Percentiles rank a stretch among this genome's conserved stretches.
Evolutionary conservation across 2,113 vertebrate genomes (phyloP).

Genomic region (Hippocampus barbouri): DNA sequence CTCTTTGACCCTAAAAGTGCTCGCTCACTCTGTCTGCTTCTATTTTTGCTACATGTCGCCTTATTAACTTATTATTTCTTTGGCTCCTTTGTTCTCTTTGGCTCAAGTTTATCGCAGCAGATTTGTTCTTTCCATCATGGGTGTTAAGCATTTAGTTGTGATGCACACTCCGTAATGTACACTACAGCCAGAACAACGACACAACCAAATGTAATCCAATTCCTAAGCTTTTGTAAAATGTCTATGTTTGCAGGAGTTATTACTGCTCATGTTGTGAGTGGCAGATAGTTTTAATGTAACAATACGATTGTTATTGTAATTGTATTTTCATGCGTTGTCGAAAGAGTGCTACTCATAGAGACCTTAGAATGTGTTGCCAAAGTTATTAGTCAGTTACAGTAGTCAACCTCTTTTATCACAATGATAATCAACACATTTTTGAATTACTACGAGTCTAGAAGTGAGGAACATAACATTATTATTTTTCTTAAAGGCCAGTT

Average conservation of each 20-base stretch:
- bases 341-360: too few species aligned
- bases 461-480: neutral
- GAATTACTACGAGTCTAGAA: neutral
- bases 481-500: neutral
- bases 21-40: conserved; percentile 40
- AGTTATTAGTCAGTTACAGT: too few species aligned
- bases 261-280: neutral
- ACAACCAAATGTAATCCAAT: neutral
- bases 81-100: neutral
- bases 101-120: neutral
- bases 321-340: too few species aligned
- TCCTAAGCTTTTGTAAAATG: neutral
- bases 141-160: neutral
- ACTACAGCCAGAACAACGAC: neutral
- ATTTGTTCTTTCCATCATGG: neutral
- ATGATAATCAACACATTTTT: neutral
- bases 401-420: too few species aligned
- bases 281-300: too few species aligned
- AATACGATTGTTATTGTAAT: too few species aligned
- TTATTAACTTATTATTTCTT: neutral
- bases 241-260: neutral
- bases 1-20: conserved; percentile 58
- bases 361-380: too few species aligned
- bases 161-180: too few species aligned
- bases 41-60: conserved; percentile 22